Evolutionary conservation across 2,888 invertebrate genomes (phyloP).

Genomic region (Eupithecia dodoneata): DNA sequence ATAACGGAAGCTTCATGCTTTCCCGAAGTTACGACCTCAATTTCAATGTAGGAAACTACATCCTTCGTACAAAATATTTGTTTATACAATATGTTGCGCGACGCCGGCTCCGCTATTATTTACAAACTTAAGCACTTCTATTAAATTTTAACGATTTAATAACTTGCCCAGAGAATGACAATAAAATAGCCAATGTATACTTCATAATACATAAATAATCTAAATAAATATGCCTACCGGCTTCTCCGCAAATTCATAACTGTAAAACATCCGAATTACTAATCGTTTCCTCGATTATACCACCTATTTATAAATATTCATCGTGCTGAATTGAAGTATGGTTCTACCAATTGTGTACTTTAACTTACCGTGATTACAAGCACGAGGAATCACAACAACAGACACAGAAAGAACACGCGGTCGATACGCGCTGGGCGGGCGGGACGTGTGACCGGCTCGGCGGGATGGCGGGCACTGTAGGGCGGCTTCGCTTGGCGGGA

Average conservation of each 20-base stretch:
- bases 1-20: conserved; percentile 36
- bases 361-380: conserved; percentile 42
- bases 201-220: too few relatives aligned
- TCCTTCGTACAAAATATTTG: conserved; percentile 24
- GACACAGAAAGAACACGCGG: conserved; percentile 61
- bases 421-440: conserved; percentile 52
- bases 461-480: conserved; percentile 62
- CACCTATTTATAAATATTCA: neutral
- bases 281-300: neutral
- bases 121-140: conserved; percentile 18
- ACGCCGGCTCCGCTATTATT: conserved; percentile 25
- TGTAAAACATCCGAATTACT: conserved; percentile 20
- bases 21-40: conserved; percentile 34
- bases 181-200: neutral
- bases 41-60: conserved; percentile 29
- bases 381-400: conserved; percentile 54
- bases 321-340: neutral
- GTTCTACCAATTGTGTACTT: conserved; percentile 6
- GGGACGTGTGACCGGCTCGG: conserved; percentile 62
- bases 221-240: conserved; percentile 37
- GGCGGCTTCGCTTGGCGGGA: conserved; percentile 54
- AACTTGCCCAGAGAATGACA: neutral
- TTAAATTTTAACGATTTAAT: neutral
- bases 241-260: conserved; percentile 29
- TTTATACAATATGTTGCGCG: conserved; percentile 22